Evolutionary conservation across 2,888 invertebrate species (phyloP).

Genomic region (Drosophila lutescens): DNA sequence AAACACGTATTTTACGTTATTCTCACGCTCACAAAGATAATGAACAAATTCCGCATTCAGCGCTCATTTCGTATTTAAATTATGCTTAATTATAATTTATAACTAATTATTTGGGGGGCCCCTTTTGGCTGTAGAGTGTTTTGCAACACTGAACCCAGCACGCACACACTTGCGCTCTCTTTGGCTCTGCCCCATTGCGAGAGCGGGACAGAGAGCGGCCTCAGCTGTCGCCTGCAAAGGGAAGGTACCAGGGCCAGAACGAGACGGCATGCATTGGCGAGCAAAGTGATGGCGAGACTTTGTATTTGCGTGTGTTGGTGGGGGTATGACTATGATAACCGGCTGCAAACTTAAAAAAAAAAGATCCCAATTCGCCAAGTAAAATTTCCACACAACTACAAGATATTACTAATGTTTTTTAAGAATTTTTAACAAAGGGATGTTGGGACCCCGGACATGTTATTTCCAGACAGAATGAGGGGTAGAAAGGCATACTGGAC

Average conservation of each 20-base stretch:
- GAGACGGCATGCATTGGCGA: constrained; percentile 51
- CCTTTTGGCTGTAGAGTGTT: constrained; percentile 38
- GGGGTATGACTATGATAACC: constrained; percentile 66
- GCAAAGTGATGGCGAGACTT: constrained; percentile 34
- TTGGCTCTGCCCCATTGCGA: constrained; percentile 72
- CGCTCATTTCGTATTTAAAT: constrained; percentile 55
- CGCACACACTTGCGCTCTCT: constrained; percentile 46
- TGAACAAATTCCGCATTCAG: constrained; percentile 39
- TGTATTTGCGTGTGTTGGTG: constrained; percentile 51
- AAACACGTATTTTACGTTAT: constrained; percentile 4
- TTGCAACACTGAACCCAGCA: constrained; percentile 63
- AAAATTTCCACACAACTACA: constrained; percentile 21
- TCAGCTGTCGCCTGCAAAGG: constrained; percentile 37
- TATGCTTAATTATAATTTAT: constrained; percentile 65
- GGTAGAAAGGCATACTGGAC: constrained; percentile 33
- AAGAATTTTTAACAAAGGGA: not conserved
- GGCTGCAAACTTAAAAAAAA: constrained; percentile 50
- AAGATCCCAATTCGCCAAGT: constrained; percentile 34
- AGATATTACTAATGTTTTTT: constrained; percentile 2
- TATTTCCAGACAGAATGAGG: not conserved
- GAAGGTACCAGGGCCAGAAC: constrained; percentile 38
- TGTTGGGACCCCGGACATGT: not conserved
- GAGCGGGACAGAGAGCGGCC: constrained; percentile 64
- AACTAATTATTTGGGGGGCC: constrained; percentile 69
- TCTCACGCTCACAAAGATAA: constrained; percentile 32